phyloP scores from a whole-genome alignment of 64 coral and sea anemone species.

The Montipora foliosa region DNA sequence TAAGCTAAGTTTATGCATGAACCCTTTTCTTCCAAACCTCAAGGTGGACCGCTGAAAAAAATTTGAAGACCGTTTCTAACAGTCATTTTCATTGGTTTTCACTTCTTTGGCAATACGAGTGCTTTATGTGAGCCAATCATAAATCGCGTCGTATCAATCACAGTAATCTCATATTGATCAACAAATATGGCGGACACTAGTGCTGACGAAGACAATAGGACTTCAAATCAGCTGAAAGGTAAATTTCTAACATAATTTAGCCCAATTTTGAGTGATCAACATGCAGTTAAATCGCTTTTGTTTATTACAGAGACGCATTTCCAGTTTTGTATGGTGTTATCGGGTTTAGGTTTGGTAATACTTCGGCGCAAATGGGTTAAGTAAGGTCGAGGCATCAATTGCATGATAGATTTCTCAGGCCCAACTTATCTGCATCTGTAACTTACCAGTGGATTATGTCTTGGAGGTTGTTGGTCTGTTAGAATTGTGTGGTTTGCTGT shows the following conservation, averaged over 20 bases:
- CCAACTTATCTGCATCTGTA: too few species aligned
- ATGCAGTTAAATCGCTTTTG: background rate
- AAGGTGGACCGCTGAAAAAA: slow-evolving; percentile 9
- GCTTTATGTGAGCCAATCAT: background rate
- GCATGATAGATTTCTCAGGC: too few species aligned
- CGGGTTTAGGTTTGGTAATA: too few species aligned
- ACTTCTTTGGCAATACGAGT: background rate
- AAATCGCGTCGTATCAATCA: background rate
- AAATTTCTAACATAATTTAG: background rate
- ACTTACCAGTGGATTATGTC: too few species aligned
- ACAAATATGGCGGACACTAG: slow-evolving; percentile 55
- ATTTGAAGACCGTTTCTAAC: background rate
- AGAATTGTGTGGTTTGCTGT: too few species aligned
- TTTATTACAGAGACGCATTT: background rate
- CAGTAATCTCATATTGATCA: slow-evolving; percentile 38
- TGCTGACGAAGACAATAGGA: background rate
- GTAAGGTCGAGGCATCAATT: too few species aligned
- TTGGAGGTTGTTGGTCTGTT: too few species aligned
- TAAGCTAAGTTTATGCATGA: too few species aligned
- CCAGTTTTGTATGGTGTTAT: too few species aligned
- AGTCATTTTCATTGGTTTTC: slow-evolving; percentile 1
- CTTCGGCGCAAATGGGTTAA: too few species aligned
- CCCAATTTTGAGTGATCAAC: background rate
- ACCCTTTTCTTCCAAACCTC: too few species aligned
- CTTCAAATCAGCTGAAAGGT: slow-evolving; percentile 13